Conservation (phyloP, 2,797 vertebrate species). For the Microtus agrestis region DNA sequence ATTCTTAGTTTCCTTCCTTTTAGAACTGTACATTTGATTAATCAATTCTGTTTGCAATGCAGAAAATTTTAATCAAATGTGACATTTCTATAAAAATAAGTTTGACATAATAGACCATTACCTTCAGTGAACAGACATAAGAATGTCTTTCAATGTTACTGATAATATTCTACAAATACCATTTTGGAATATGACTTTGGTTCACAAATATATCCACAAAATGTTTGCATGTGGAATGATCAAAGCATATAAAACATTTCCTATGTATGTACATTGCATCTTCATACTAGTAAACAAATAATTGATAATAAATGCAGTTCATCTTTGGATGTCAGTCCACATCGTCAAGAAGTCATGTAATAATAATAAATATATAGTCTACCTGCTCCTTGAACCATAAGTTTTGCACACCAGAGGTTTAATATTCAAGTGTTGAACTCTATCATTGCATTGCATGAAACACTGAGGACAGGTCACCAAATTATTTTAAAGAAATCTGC, state of each 20-base stretch:
- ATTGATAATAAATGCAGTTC: slow-evolving; percentile 53
- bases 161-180: slow-evolving; percentile 72
- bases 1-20: neutral
- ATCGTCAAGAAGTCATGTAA: slow-evolving; percentile 83
- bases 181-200: slow-evolving; percentile 67
- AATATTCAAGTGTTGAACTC: slow-evolving; percentile 71
- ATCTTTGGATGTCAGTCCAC: slow-evolving; percentile 65
- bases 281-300: slow-evolving; percentile 75
- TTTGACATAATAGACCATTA: slow-evolving; percentile 49
- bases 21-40: slow-evolving; percentile 48
- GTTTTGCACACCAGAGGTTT: slow-evolving; percentile 67
- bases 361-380: slow-evolving; percentile 83
- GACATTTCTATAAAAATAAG: slow-evolving; percentile 49
- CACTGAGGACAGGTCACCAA: slow-evolving; percentile 13
- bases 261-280: slow-evolving; percentile 80
- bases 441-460: slow-evolving; percentile 36
- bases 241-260: slow-evolving; percentile 82
- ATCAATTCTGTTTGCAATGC: slow-evolving; percentile 29
- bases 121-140: neutral
- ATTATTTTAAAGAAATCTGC: slow-evolving; percentile 9
- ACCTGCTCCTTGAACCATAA: slow-evolving; percentile 80
- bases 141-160: slow-evolving; percentile 36
- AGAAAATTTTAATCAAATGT: slow-evolving; percentile 47
- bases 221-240: slow-evolving; percentile 70
- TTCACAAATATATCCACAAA: slow-evolving; percentile 67